A percentile compares a stretch with the other conserved stretches of the same genome.
phyloP scores from a whole-genome alignment of 2,113 vertebrate species.

The Rana temporaria region DNA sequence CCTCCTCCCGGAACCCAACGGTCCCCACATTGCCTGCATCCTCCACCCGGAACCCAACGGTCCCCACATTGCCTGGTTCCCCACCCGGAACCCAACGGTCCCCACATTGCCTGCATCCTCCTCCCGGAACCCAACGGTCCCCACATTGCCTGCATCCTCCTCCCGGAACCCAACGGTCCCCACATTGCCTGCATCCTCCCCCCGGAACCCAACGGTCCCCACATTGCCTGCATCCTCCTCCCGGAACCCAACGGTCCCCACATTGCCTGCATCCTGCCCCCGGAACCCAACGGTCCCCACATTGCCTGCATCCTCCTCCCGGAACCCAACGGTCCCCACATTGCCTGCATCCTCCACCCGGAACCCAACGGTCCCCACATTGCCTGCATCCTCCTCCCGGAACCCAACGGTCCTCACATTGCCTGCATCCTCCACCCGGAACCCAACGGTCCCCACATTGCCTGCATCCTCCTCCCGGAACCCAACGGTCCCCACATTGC shows the following conservation, averaged over 20 bases:
- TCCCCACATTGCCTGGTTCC: not conserved
- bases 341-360: not conserved
- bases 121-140: not conserved
- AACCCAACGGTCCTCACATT: no score
- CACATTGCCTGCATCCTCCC: not conserved
- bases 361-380: no score
- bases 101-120: not conserved
- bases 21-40: not conserved
- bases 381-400: not conserved
- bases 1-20: not conserved
- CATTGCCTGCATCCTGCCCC: not conserved
- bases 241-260: no score
- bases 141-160: not conserved
- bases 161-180: no score
- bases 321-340: no score
- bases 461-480: not conserved
- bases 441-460: no score
- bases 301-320: not conserved
- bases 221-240: not conserved
- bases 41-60: not conserved
- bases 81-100: not conserved
- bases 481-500: no score
- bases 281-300: no score
- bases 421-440: not conserved
- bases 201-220: no score